A percentile compares a stretch with the other conserved stretches of the same genome.
These are phyloP conservation scores for Epizoanthus rinbou DNA, from an alignment of 92 coral and sea anemone genomes.

Conservation along the genomic window DNA sequence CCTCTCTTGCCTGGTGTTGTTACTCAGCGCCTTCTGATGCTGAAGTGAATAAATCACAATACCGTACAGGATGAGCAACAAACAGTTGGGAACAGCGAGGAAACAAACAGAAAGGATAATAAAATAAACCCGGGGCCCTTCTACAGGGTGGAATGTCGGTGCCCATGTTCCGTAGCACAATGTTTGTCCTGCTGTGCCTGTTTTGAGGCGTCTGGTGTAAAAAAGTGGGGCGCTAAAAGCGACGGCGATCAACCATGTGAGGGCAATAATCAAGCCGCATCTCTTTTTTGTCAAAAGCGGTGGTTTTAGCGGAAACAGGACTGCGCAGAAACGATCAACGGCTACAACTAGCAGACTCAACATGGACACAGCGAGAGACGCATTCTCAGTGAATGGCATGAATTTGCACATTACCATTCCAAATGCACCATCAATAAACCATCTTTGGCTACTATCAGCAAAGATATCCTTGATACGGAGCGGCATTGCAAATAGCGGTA, in stretches of 20 bases:
- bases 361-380: slow-evolving; percentile 23
- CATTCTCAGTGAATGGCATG: slow-evolving; percentile 27
- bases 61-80: slow-evolving; percentile 8
- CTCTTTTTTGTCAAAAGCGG: slow-evolving; percentile 13
- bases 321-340: slow-evolving; percentile 19
- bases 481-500: slow-evolving; percentile 26
- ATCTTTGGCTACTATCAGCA: background rate
- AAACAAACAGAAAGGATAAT: slow-evolving; percentile 25
- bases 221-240: slow-evolving; percentile 14
- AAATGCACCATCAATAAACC: slow-evolving; percentile 21
- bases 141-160: slow-evolving; percentile 7
- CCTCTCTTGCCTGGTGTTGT: slow-evolving; percentile 16
- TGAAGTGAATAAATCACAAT: slow-evolving; percentile 6
- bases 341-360: slow-evolving; percentile 15
- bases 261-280: background rate
- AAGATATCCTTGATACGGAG: slow-evolving; percentile 4
- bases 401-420: slow-evolving; percentile 22
- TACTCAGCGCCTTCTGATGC: slow-evolving; percentile 19
- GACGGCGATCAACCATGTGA: slow-evolving; percentile 23
- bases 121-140: slow-evolving; percentile 18
- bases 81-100: slow-evolving; percentile 14
- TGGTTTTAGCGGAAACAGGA: background rate
- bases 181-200: background rate
- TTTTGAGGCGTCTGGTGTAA: slow-evolving; percentile 15
- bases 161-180: slow-evolving; percentile 24